A percentile compares a stretch with the other conserved stretches of the same genome.
Conservation (phyloP, 2,888 invertebrate species). For the Anagyrus pseudococci region DNA sequence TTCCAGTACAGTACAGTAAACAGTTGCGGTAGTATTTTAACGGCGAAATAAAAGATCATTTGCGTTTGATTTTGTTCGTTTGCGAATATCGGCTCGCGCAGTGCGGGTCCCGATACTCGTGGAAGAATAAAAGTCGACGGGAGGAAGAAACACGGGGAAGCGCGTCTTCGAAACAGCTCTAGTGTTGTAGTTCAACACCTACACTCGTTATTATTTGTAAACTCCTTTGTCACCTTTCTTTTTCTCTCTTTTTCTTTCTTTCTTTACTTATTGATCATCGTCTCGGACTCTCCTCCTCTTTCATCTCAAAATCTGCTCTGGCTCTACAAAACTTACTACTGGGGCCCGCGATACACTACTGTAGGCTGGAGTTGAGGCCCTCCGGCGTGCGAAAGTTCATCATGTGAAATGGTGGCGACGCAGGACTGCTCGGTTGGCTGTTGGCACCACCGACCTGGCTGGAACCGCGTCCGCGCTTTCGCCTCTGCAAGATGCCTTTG, state of each 20-base stretch:
- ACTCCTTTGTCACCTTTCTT: slow-evolving; percentile 2
- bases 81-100: neutral
- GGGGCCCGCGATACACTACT: slow-evolving; percentile 49
- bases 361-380: slow-evolving; percentile 61
- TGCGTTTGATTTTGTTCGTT: neutral
- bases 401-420: slow-evolving; percentile 77
- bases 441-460: slow-evolving; percentile 59
- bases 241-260: slow-evolving; percentile 5
- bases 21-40: slow-evolving; percentile 13
- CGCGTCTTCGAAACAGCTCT: slow-evolving; percentile 55
- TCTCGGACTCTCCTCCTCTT: neutral
- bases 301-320: slow-evolving; percentile 10
- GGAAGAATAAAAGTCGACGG: slow-evolving; percentile 28
- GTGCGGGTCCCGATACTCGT: slow-evolving; percentile 12
- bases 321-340: slow-evolving; percentile 35
- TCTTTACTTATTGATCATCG: slow-evolving; percentile 1
- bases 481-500: slow-evolving; percentile 80
- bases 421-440: slow-evolving; percentile 68
- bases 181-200: slow-evolving; percentile 43
- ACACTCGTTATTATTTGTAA: slow-evolving; percentile 4
- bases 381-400: slow-evolving; percentile 78
- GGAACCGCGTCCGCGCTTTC: slow-evolving; percentile 76
- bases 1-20: neutral
- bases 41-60: slow-evolving; percentile 15
- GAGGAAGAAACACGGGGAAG: slow-evolving; percentile 32